A percentile compares a stretch with the other conserved stretches of the same genome.
Conservation (phyloP, 2,113 vertebrate species). For the Tenebrosternarchus preto region DNA sequence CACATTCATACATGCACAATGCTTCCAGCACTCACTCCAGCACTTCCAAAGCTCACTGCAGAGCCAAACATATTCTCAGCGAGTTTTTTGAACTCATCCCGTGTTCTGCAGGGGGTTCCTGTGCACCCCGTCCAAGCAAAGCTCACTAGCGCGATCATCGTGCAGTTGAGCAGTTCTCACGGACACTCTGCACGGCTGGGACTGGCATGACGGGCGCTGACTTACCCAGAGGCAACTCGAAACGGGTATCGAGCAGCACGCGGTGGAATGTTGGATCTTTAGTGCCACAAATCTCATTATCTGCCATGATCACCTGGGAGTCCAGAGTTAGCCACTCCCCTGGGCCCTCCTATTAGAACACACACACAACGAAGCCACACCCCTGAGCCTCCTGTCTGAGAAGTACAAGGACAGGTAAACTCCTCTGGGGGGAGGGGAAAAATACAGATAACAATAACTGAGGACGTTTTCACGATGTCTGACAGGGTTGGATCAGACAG, state of each 20-base stretch:
- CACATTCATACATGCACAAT: background rate
- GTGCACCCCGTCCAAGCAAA: no score
- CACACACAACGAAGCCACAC: constrained; percentile 28
- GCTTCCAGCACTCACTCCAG: no score
- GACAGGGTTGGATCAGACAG: no score
- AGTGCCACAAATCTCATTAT: constrained; percentile 96
- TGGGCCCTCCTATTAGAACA: constrained; percentile 84
- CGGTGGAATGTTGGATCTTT: constrained; percentile 97
- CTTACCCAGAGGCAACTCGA: constrained; percentile 92
- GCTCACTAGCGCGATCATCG: no score
- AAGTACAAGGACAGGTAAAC: background rate
- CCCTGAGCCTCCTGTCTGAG: background rate
- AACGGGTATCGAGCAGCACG: constrained; percentile 93
- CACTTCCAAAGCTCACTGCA: no score
- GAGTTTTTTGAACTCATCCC: no score
- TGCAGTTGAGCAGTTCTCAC: no score
- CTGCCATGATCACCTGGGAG: constrained; percentile 94
- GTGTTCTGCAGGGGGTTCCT: no score
- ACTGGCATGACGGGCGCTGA: background rate
- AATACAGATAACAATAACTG: background rate
- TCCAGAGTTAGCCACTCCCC: constrained; percentile 95
- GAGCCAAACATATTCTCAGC: no score
- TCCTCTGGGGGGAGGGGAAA: no score
- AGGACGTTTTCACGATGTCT: background rate
- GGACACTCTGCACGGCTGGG: background rate